Base-by-base conservation (phyloP, 2,113 vertebrate genomes). In the Syngnathoides biaculeatus region DNA sequence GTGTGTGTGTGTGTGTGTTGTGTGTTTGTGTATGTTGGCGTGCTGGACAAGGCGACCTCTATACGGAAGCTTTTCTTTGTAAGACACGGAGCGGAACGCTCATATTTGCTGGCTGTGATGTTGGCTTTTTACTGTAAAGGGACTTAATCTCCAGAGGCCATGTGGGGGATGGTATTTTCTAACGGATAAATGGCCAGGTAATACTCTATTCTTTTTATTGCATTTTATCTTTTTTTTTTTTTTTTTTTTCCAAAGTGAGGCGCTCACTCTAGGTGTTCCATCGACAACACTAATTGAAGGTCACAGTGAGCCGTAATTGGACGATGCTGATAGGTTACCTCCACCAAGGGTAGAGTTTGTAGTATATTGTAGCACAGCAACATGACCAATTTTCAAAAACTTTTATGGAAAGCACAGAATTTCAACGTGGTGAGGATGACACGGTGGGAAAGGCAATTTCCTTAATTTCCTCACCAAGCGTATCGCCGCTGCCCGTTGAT, bases 161-260 rank as follows among this genome's bases (percentile, higher is more conserved):
- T 69, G 79, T 67, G 82, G 87, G 78, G 82, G 69, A 52, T n/a
- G 82, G 69, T 80, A 48, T 40, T 69, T 60, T 69, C 74, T 30
- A 71, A 69, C 11, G 73, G 67, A 73, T 83, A 76, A 78, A 72
- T 24, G 79, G 65, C 72, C 80, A 84, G 85, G 79, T 84, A 73
- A 79, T 35, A 45, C 85, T 60, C 68, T 60, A 57, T 56, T 58
- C 57, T 62, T 26, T 65, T 55, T 71, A 15, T 70, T 35, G 30
- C 57, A 43, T 24, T 1, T n/a, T 66, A 14, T 22, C n/a, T 63
- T 3, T 68, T 15, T 40, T 61, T 63, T 3, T 68, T 15, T 40
- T 40, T 8, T 62, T 22, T n/a, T n/a, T n/a, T n/a, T n/a, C n/a
- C n/a, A n/a, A n/a, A 24, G n/a, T 15, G 6, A 62, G 20, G 40